These are phyloP conservation scores for Trachymyrmex septentrionalis DNA, from an alignment of 1,140 invertebrate genomes.

Conservation along the genomic window DNA sequence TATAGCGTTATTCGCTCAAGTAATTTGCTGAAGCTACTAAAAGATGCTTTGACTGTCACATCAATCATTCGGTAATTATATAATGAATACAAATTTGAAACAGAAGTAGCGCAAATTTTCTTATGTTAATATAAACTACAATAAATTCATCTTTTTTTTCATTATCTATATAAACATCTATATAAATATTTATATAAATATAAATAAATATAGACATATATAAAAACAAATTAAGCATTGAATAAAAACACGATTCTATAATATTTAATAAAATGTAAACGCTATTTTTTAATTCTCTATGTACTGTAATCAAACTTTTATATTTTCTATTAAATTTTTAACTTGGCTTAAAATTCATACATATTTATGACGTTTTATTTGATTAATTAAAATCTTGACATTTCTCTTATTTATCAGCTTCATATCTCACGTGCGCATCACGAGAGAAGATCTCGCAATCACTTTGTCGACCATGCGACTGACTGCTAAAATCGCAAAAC, in stretches of 20 bases:
- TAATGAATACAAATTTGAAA: not conserved
- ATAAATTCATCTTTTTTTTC: not conserved
- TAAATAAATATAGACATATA: no score
- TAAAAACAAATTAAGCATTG: not conserved
- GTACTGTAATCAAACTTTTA: not conserved
- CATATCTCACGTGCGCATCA: constrained; percentile 68
- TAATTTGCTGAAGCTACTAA: constrained; percentile 69
- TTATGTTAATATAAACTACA: not conserved
- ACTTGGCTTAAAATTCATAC: not conserved
- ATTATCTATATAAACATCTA: not conserved
- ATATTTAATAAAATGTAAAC: not conserved
- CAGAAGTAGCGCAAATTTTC: constrained; percentile 4
- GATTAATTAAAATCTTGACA: not conserved
- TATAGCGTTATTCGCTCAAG: constrained; percentile 37
- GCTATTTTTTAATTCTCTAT: not conserved
- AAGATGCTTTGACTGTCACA: constrained; percentile 32
- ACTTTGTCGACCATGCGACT: constrained; percentile 70
- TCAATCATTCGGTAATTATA: constrained; percentile 67
- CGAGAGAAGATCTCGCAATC: constrained; percentile 64
- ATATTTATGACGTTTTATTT: not conserved
- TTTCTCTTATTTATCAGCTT: constrained; percentile 47
- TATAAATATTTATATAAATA: no score
- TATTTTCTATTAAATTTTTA: constrained; percentile 1
- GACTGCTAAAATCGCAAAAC: constrained; percentile 44
- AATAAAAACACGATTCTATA: not conserved